Evolutionary conservation across 92 coral and sea anemone species (phyloP).

Genomic region (Hydrozoanthus gracilis): DNA sequence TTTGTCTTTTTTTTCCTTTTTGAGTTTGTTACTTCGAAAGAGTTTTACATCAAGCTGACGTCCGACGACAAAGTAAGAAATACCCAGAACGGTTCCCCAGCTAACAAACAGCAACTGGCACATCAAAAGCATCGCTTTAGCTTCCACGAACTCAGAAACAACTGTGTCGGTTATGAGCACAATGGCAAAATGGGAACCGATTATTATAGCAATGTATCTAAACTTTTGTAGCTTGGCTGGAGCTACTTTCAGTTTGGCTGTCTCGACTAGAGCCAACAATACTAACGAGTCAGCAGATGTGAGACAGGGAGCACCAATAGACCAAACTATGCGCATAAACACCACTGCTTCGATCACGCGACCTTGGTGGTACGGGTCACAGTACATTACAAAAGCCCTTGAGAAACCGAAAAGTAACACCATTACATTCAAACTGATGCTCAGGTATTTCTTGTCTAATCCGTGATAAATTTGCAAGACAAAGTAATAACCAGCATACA

Average conservation of each 20-base stretch:
- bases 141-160: slow-evolving; percentile 68
- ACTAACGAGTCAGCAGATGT: slow-evolving; percentile 77
- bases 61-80: slow-evolving; percentile 64
- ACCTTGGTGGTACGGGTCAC: slow-evolving; percentile 88
- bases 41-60: slow-evolving; percentile 66
- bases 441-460: slow-evolving; percentile 64
- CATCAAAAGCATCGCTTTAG: slow-evolving; percentile 77
- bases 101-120: slow-evolving; percentile 71
- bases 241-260: slow-evolving; percentile 61
- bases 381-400: slow-evolving; percentile 69
- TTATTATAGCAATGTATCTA: slow-evolving; percentile 47
- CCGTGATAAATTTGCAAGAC: slow-evolving; percentile 71
- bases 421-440: slow-evolving; percentile 67
- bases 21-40: slow-evolving; percentile 58
- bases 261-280: slow-evolving; percentile 69
- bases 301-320: slow-evolving; percentile 75
- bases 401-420: slow-evolving; percentile 67
- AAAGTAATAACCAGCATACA: slow-evolving; percentile 72
- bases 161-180: slow-evolving; percentile 70
- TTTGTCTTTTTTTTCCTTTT: slow-evolving; percentile 61
- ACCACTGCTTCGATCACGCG: slow-evolving; percentile 53
- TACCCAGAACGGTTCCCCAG: slow-evolving; percentile 75
- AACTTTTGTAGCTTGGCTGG: slow-evolving; percentile 73
- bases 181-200: slow-evolving; percentile 60
- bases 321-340: slow-evolving; percentile 78